Evolutionary conservation across 2,797 vertebrate genomes (phyloP), one percentile per base, ranked within the genome.

Genomic region (Lutjanus campechanus): DNA sequence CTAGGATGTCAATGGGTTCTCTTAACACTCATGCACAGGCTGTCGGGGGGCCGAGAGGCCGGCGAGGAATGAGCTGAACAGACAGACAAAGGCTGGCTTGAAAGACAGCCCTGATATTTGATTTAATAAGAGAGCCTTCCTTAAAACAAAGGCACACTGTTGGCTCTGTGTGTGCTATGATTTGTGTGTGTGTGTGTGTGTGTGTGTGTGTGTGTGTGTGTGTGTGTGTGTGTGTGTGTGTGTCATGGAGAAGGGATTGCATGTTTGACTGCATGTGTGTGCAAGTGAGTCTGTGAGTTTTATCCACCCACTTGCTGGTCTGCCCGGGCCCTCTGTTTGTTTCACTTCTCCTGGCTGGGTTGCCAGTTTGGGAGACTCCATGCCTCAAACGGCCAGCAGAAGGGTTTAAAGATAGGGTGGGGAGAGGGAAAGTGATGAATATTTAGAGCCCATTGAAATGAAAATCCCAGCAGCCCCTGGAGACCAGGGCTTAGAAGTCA

Each of bases 381-480:
- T 60, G 82, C 85, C 81, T 93, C 84, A 85, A 89, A 91, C 69
- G 41, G 73, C 85, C 86, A 83, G 84, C 84, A 92, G 84, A 92
- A 84, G 87, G 89, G 88, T 93, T 91, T 92, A 92, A 92, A 93
- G 91, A 90, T 77, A 83, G 78, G 79, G 87, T 88, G 88, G 84
- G 88, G 87, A 92, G 90, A 88, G 85, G 80, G 85, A 93, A 91
- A 90, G 90, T 88, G 92, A 95, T 96, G 94, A 96, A 96, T 96
- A 96, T 96, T 95, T 95, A 95, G 95, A 90, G 83, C 88, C 92
- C 87, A 95, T 95, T 96, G 94, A 95, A 94, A 96, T 95, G 92
- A 96, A 96, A 96, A 96, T 94, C 91, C 86, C 89, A 90, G 83
- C 81, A 86, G 89, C 87, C 95, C 91, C 94, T 87, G 43, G 94